These are phyloP conservation scores for Apotomis turbidana DNA, from an alignment of 2,888 invertebrate genomes.

Conservation along the genomic window DNA sequence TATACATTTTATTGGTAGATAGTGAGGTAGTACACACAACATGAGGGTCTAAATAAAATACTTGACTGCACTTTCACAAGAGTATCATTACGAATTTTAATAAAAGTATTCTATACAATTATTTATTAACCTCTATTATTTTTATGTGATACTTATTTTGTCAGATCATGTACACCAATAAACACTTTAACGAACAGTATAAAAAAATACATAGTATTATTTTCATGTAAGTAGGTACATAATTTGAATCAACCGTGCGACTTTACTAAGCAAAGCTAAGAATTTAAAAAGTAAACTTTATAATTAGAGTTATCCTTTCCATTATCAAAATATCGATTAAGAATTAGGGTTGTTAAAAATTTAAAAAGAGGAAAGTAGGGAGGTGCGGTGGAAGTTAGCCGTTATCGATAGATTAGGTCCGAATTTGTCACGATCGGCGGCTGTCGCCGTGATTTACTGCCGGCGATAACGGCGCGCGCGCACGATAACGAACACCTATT, in stretches of 20 bases:
- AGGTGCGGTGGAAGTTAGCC: slow-evolving; percentile 37
- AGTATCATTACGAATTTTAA: too few species aligned
- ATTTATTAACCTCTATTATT: too few species aligned
- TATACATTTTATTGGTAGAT: slow-evolving; percentile 49
- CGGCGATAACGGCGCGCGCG: slow-evolving; percentile 57
- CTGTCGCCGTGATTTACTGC: slow-evolving; percentile 77
- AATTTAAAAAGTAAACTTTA: too few species aligned
- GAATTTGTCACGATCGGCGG: slow-evolving; percentile 80
- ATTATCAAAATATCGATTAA: slow-evolving; percentile 31
- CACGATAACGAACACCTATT: slow-evolving; percentile 36
- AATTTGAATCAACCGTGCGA: too few species aligned
- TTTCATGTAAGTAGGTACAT: too few species aligned
- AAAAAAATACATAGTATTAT: too few species aligned
- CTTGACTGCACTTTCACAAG: neutral
- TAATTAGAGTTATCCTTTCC: too few species aligned
- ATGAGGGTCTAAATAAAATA: neutral
- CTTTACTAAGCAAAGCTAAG: too few species aligned
- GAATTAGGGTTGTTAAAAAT: slow-evolving; percentile 17
- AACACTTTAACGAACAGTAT: too few species aligned
- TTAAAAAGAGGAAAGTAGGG: slow-evolving; percentile 17
- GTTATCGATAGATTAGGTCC: slow-evolving; percentile 76
- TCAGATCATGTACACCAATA: too few species aligned
- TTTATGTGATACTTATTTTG: too few species aligned
- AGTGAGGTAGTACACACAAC: slow-evolving; percentile 50
- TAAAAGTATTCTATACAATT: too few species aligned